Evolutionary conservation across 2,888 invertebrate species (phyloP), one percentile per base, ranked within the genome.

Genomic region (Agapostemon virescens): DNA sequence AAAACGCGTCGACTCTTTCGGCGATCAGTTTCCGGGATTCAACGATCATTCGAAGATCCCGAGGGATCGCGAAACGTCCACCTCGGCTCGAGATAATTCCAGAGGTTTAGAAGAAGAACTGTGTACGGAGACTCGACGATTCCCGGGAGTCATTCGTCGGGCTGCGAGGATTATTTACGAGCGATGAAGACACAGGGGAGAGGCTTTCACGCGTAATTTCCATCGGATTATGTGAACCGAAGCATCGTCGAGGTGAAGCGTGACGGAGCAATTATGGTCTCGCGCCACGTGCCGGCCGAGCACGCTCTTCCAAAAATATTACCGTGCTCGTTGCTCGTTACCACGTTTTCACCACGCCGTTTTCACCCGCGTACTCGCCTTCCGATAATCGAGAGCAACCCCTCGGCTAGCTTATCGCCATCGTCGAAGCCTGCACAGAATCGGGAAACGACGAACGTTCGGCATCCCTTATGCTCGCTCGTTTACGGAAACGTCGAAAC

Each of bases 261-360:
- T 84, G 75, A 82, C 84, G 75, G 45, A 66, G 85, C 69, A 85
- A 86, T 85, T 84, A 84, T 69, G 81, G 70, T 20, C 77, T 68
- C 77, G 74, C 72, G 83, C 78, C 86, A 86, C 84, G 83, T 78
- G 84, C 52, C 61, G 42, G 33, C 61, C 26, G 63, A 71, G 66
- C 36, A 40, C 55, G 26, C 20, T 49, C 70, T 30, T 30, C n/a
- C 69, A 52, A 52, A 42, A 49, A 49, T 75, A 64, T 75, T 23
- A 33, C 4, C 11, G n/a, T 26, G 3, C 42, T 26, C 52, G n/a
- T 49, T 55, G 13, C 20, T 26, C 11, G 4, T 33, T 15, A n/a
- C n/a, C n/a, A n/a, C n/a, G n/a, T n/a, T n/a, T n/a, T n/a, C n/a
- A n/a, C 64, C 55, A 33, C 45, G 1, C 33, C 55, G 30, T 17